Conservation (phyloP, 2,888 invertebrate genomes). For the Eupeodes latifasciatus region DNA sequence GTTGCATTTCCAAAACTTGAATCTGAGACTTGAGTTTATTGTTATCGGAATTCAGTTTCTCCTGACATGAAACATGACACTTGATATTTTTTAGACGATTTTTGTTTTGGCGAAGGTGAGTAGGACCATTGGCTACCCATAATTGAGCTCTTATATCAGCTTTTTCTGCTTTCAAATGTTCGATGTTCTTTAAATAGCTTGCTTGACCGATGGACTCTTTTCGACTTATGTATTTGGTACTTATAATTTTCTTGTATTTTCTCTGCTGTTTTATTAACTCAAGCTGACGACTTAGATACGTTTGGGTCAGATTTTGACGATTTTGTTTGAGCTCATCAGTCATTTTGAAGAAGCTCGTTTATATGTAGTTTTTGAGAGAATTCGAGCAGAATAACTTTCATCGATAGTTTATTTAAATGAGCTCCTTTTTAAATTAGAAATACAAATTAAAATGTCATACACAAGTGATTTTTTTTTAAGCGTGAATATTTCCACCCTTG, state of each 20-base stretch:
- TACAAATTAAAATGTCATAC: too few relatives aligned
- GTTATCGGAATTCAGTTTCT: constrained; percentile 80
- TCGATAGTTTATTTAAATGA: neutral
- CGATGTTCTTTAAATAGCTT: constrained; percentile 80
- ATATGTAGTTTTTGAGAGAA: neutral
- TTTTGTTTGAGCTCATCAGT: constrained; percentile 37
- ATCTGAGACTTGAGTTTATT: constrained; percentile 80
- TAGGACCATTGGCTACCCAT: constrained; percentile 81
- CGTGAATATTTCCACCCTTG: too few relatives aligned
- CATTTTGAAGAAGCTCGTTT: constrained; percentile 34
- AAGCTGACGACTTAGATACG: constrained; percentile 80
- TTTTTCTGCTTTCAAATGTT: constrained; percentile 80
- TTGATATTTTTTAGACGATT: constrained; percentile 79
- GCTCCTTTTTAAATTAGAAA: too few relatives aligned
- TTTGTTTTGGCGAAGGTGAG: constrained; percentile 79
- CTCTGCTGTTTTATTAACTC: constrained; percentile 82
- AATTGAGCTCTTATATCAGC: constrained; percentile 81
- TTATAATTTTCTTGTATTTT: constrained; percentile 82
- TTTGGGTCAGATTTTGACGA: constrained; percentile 78
- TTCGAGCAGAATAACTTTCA: neutral
- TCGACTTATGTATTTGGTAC: constrained; percentile 79
- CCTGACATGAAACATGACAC: constrained; percentile 82
- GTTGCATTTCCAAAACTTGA: constrained; percentile 80
- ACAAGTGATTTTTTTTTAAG: too few relatives aligned
- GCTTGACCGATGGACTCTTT: constrained; percentile 81